Evolutionary conservation across 1,140 invertebrate genomes (phyloP), one percentile per base, ranked within the genome.

Genomic region (Nephila pilipes): DNA sequence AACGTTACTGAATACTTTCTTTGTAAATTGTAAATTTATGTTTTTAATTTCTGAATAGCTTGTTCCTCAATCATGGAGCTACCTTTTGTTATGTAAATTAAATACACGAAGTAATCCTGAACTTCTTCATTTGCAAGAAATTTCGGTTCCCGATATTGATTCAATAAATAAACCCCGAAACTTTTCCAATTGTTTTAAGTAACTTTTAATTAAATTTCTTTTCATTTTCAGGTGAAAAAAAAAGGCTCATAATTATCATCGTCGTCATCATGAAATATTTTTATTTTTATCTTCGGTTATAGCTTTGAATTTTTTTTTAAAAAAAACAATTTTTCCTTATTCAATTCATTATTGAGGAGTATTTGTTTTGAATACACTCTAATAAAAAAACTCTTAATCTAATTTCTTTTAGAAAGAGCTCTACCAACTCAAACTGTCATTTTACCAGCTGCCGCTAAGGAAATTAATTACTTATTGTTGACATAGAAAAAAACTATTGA

Each of bases 401-500:
- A 46, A 54, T 46, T 75, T 46, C 80, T 81, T 46, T 29, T 20
- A 46, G 80, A 25, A 55, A 12, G 22, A 16, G 22, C 20, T 55
- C 46, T 22, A 81, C 80, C 80, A 16, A 81, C 46, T 81, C 38
- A 54, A 58, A 63, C 87, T 89, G 87, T 89, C 87, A 89, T 55
- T 79, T 89, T 75, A n/a, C 36, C 87, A 89, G 65, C 87, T 79
- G 87, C 38, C 55, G n/a, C 87, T 25, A 29, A 46, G 65, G 57
- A 89, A 89, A 89, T 89, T 89, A 89, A 89, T 89, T 89, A 89
- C 87, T 89, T 89, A 89, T 89, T 89, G 87, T 89, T 89, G 87
- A 79, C 87, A 89, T 75, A 88, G 63, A 75, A 79, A 75, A 89
- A 89, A 55, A 46, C 46, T 65, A 89, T 89, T 79, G 87, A 89